Evolutionary conservation across 2,113 vertebrate species (phyloP), one percentile per base, ranked within the genome.

Genomic region (Rhabdomys dilectus): DNA sequence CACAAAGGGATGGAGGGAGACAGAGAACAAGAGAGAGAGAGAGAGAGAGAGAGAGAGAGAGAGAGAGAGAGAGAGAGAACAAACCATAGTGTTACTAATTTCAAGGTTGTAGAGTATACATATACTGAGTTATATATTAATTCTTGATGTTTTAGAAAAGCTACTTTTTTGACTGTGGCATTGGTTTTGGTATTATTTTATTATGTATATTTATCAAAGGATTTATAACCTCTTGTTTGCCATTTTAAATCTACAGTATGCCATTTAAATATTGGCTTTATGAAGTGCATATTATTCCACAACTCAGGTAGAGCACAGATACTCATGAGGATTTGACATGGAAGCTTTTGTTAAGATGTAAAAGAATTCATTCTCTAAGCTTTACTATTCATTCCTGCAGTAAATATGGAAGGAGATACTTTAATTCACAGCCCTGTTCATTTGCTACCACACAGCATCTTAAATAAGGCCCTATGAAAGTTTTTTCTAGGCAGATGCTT

Each of bases 361-460:
- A 91, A 93, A 7, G 9, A 81, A 73, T 60, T 7, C 72, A 17
- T 82, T 95, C 95, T 91, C 60, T 86, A 48, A 92, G 90, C 1
- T 48, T 93, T 66, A 60, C 5, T 72, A 42, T 82, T 86, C 39
- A 96, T 93, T 56, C 29, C 17, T 62, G 11, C 11, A 77, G 39
- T 94, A 94, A 93, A 88, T 75, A 89, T 8, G 39, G 73, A 91
- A 95, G 64, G 72, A 93, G 48, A 56, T 7, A 89, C 88, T 95
- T 97, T 96, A 91, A 96, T 92, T 96, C 91, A 68, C 77, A 91
- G 81, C 62, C 76, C 84, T 84, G 29, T 58, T 92, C 51, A 96
- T 88, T 96, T 97, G 68, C 34, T 31, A 70, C 81, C 89, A 84
- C 34, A 85, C 94, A 91, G 45, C 60, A 92, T 91, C 96, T 97